Base-by-base conservation (phyloP, 2,888 invertebrate species). In the Chorisops tibialis region DNA sequence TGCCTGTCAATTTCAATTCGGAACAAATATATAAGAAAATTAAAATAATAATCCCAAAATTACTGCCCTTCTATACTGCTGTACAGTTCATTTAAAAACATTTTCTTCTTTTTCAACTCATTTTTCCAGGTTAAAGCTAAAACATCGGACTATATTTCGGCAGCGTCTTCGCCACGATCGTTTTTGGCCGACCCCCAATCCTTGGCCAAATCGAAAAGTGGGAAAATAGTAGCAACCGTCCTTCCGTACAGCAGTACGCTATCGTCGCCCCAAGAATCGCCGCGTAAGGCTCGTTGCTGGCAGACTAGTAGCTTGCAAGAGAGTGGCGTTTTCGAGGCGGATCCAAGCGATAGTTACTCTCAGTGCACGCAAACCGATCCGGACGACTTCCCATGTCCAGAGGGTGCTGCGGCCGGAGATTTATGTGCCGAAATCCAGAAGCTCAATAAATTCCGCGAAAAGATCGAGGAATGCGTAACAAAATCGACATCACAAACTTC, bases 241-340 rank as follows among this genome's bases (percentile, higher is more conserved):
- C 83, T 86, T 66, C 88, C 85, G 45, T 85, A 85, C 68, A 79
- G 68, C 66, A 77, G 72, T 79, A 80, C 67, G 54, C 66, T 48
- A 76, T 77, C 67, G 78, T 81, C 74, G 78, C 81, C 66, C 76
- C 79, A 74, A 79, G 81, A 74, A 41, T 72, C 71, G 45, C 74
- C 73, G 58, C 68, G 70, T 18, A 66, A 67, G 9, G 65, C 60
- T 6, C 54, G 67, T 22, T 65, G 65, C 56, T 76, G 76, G 75
- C 73, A 75, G 59, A 72, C 74, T 66, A 83, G 80, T 69, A 79
- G 85, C 70, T 78, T 88, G 24, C 87, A 87, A 71, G 88, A 88
- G 71, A 88, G 88, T 70, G 88, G 88, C 22, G 88, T 88, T 67
- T 88, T 88, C 70, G 88, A 87, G 70, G 85, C 81, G 48, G 82